Conservation (phyloP, 2,113 vertebrate species). For the Alethe diademata region DNA sequence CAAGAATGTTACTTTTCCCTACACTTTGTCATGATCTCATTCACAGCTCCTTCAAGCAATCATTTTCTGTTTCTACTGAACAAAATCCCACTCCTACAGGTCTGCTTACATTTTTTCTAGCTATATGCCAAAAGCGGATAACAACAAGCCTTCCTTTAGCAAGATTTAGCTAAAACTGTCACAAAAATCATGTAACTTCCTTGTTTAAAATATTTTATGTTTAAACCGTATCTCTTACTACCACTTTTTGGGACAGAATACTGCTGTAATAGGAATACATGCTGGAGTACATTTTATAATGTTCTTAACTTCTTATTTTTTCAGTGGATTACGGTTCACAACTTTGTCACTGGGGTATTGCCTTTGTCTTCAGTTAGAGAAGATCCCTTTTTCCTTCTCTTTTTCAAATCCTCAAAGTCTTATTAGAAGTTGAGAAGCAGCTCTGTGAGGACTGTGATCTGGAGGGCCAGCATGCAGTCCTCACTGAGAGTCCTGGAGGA, state of each 20-base stretch:
- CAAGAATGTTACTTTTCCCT: not conserved
- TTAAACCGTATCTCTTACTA: not conserved
- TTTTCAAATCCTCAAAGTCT: not conserved
- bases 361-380: not conserved
- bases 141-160: not conserved
- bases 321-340: not conserved
- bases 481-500: not conserved
- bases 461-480: too few species aligned
- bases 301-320: not conserved
- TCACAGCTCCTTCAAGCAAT: not conserved
- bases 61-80: not conserved
- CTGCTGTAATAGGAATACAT: not conserved
- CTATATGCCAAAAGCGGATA: not conserved
- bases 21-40: not conserved
- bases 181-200: not conserved
- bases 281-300: not conserved
- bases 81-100: not conserved
- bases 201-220: not conserved
- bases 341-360: not conserved
- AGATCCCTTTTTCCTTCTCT: not conserved
- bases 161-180: not conserved
- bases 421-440: not conserved
- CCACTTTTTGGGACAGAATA: not conserved
- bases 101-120: not conserved
- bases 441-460: not conserved